Conservation (phyloP, 2,113 vertebrate genomes). For the human (Homo sapiens) region DNA sequence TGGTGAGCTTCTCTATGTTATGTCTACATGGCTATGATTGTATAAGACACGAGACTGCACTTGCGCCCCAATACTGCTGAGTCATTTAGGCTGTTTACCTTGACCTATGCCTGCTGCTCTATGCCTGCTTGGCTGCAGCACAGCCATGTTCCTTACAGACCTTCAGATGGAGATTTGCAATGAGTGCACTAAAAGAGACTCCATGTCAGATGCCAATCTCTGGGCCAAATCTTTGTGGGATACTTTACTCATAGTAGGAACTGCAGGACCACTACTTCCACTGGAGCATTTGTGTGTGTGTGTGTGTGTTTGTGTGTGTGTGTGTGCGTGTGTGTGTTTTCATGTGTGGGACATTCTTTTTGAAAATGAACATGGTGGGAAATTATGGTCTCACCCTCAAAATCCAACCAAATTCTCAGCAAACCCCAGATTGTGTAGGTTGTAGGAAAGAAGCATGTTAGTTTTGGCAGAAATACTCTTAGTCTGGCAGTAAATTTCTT, state of each 20-base stretch:
- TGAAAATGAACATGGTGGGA: conserved; percentile 42
- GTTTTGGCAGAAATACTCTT: conserved; percentile 58
- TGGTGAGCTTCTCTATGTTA: too few relatives aligned
- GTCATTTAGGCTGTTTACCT: too few relatives aligned
- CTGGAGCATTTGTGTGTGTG: neutral
- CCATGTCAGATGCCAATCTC: neutral
- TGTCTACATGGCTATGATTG: too few relatives aligned
- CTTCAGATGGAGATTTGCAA: neutral
- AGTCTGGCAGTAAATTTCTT: conserved; percentile 47
- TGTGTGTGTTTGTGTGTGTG: neutral
- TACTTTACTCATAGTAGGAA: neutral
- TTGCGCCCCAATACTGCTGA: too few relatives aligned
- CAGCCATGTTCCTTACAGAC: too few relatives aligned
- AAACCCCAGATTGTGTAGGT: conserved; percentile 57
- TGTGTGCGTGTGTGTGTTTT: neutral
- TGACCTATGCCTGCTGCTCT: too few relatives aligned
- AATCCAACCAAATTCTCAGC: conserved; percentile 36
- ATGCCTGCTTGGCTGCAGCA: too few relatives aligned
- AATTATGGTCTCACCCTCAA: conserved; percentile 16
- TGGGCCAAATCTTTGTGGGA: neutral
- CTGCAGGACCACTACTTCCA: neutral
- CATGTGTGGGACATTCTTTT: conserved; percentile 18
- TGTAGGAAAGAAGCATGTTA: conserved; percentile 30
- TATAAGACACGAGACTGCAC: too few relatives aligned
- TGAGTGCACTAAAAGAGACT: neutral